Conservation (phyloP, 2,888 invertebrate genomes). For the Tetragonula carbonaria region DNA sequence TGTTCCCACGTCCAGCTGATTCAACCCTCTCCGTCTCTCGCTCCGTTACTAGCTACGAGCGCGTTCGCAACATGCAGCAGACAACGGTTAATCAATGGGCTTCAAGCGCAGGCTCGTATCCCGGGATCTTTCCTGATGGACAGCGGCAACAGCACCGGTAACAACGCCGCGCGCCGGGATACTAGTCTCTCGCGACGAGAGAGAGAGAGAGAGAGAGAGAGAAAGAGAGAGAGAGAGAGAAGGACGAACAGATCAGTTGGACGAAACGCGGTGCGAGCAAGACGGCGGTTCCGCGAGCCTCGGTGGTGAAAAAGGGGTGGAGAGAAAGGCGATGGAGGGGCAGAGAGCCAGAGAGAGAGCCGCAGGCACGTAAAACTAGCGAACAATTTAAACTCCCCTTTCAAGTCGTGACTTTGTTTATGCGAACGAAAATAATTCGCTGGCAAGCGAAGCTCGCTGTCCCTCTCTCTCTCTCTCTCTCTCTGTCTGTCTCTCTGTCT, state of each 20-base stretch:
- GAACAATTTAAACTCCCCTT: constrained; percentile 82
- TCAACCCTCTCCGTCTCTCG: constrained; percentile 13
- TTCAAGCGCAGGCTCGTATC: constrained; percentile 80
- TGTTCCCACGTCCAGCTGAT: neutral
- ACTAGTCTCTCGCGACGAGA: constrained; percentile 23
- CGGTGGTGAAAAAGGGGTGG: neutral
- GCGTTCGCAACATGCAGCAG: constrained; percentile 73
- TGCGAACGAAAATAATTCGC: constrained; percentile 79
- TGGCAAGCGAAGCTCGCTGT: constrained; percentile 40
- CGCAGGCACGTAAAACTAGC: constrained; percentile 78
- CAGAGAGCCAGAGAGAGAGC: constrained; percentile 44
- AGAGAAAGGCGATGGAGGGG: neutral
- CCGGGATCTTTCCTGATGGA: constrained; percentile 81
- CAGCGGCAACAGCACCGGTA: constrained; percentile 75
- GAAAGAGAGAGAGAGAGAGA: constrained; percentile 32
- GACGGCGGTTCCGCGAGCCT: neutral
- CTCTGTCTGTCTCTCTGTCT: neutral
- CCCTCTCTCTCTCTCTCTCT: neutral
- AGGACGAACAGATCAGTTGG: neutral
- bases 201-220: constrained; percentile 20
- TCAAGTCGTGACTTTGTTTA: constrained; percentile 82
- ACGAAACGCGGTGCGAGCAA: neutral
- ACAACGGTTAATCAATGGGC: constrained; percentile 83
- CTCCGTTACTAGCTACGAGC: constrained; percentile 45
- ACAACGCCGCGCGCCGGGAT: constrained; percentile 48